Conservation (phyloP, 1,140 invertebrate genomes). For the Drosophila pallidifrons region DNA sequence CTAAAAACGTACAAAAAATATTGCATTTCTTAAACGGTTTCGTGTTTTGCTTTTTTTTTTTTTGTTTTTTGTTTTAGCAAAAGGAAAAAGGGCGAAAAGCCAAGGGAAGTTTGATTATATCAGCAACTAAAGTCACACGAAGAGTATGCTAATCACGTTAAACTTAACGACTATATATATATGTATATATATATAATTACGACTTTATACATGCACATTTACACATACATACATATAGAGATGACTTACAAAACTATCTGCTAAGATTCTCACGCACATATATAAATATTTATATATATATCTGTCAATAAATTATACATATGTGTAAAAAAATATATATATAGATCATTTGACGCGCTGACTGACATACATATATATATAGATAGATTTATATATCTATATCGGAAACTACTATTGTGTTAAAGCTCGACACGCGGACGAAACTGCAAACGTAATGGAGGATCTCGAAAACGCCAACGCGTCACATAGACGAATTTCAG, state of each 20-base stretch:
- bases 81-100: background rate
- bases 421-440: constrained; percentile 88
- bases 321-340: constrained; percentile 45
- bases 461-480: constrained; percentile 97
- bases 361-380: constrained; percentile 24
- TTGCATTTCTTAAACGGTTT: constrained; percentile 60
- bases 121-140: constrained; percentile 68
- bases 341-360: constrained; percentile 71
- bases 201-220: constrained; percentile 74
- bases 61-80: constrained; percentile 15
- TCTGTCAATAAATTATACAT: constrained; percentile 76
- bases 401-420: constrained; percentile 32
- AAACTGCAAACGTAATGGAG: constrained; percentile 93
- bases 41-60: background rate
- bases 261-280: constrained; percentile 51
- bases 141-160: constrained; percentile 58
- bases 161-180: constrained; percentile 51
- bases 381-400: constrained; percentile 3
- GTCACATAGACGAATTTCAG: constrained; percentile 99
- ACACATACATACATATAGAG: constrained; percentile 60
- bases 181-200: constrained; percentile 32
- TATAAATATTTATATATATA: constrained; percentile 28
- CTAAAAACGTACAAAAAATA: constrained; percentile 71
- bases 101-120: constrained; percentile 67
- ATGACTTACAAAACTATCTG: constrained; percentile 36